Evolutionary conservation across 2,113 vertebrate genomes (phyloP).

Genomic region (Alexandromys fortis): DNA sequence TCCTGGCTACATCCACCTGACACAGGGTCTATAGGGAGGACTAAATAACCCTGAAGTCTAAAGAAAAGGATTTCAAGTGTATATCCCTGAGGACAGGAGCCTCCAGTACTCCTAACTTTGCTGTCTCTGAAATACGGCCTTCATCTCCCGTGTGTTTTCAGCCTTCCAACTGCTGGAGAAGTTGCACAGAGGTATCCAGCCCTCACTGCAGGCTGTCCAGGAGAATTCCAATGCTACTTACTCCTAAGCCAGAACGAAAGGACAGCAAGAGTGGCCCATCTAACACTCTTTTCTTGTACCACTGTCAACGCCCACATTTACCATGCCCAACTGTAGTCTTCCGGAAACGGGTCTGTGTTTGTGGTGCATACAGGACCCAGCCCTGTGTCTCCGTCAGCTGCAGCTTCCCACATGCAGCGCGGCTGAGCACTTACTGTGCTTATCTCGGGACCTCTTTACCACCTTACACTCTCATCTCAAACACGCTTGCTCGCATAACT

Average conservation of each 20-base stretch:
- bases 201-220: conserved; percentile 27
- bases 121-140: neutral
- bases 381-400: neutral
- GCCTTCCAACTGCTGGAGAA: neutral
- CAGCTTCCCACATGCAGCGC: neutral
- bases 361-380: neutral
- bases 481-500: neutral
- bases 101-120: neutral
- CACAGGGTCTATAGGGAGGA: neutral
- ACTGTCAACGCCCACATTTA: neutral
- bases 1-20: neutral
- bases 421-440: neutral
- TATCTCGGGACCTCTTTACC: neutral
- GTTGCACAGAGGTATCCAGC: neutral
- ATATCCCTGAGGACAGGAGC: neutral
- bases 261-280: neutral
- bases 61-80: conserved; percentile 25
- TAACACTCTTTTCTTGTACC: conserved; percentile 23
- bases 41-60: neutral
- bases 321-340: neutral
- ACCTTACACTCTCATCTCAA: conserved; percentile 23
- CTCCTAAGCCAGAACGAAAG: conserved; percentile 24
- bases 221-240: conserved; percentile 19
- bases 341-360: neutral
- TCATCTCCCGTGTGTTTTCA: neutral